Conservation (phyloP, 2,113 vertebrate genomes). For the Calcarius ornatus region DNA sequence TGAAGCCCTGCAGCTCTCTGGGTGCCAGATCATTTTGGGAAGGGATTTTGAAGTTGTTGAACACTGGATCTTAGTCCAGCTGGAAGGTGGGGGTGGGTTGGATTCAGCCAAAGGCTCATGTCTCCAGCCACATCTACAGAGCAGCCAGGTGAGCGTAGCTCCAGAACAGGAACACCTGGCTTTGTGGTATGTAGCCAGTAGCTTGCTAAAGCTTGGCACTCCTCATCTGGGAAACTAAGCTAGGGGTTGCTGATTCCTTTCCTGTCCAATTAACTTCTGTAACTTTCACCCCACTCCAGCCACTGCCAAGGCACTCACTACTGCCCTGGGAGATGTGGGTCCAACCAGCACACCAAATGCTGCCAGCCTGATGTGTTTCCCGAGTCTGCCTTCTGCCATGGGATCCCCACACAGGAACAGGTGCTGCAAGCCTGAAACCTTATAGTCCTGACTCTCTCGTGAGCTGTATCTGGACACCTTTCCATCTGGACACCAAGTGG, state of each 20-base stretch:
- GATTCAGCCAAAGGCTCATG: background rate
- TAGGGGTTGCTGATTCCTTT: background rate
- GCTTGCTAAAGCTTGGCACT: background rate
- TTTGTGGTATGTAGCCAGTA: background rate
- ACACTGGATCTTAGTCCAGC: background rate
- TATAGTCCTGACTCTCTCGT: accelerated
- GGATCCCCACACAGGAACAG: background rate
- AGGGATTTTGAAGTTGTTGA: background rate
- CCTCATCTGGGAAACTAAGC: background rate
- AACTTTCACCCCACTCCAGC: background rate
- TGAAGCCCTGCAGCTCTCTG: background rate
- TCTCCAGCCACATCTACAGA: background rate
- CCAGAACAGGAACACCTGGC: background rate
- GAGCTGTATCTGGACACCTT: background rate
- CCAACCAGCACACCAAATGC: background rate
- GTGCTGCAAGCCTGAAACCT: background rate
- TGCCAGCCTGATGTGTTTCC: background rate
- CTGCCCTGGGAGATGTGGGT: background rate
- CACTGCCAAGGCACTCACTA: background rate
- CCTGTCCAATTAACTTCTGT: background rate
- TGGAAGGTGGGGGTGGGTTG: background rate
- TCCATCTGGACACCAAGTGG: background rate
- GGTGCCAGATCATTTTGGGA: accelerated
- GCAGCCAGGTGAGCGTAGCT: accelerated
- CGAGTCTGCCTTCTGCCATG: background rate